Evolutionary conservation across 2,888 invertebrate species (phyloP).

Genomic region (Limnephilus marmoratus): DNA sequence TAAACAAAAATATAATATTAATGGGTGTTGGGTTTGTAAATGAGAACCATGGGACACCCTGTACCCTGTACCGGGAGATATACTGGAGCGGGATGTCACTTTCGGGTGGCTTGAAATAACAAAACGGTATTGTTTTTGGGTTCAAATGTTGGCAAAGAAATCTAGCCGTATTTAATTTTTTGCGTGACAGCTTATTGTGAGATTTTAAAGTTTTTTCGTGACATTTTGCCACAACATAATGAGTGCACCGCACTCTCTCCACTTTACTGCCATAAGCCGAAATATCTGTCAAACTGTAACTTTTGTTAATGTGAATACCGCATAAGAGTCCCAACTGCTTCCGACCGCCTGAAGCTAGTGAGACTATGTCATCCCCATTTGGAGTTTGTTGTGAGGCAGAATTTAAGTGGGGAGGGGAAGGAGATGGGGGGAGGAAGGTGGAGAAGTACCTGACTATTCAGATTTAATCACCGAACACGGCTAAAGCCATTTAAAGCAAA

Average conservation of each 20-base stretch:
- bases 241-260: background rate
- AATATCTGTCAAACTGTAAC: background rate
- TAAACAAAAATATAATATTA: conserved; percentile 65
- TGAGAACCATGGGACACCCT: conserved; percentile 50
- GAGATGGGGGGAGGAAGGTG: too few relatives aligned
- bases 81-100: background rate
- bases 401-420: too few relatives aligned
- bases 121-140: background rate
- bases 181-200: background rate
- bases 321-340: too few relatives aligned
- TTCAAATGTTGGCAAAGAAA: background rate
- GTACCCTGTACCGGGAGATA: background rate
- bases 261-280: background rate
- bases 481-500: too few relatives aligned
- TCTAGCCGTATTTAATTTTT: background rate
- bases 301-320: too few relatives aligned
- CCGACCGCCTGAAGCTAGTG: too few relatives aligned
- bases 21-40: conserved; percentile 65
- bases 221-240: background rate
- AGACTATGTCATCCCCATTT: too few relatives aligned
- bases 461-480: too few relatives aligned
- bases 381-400: too few relatives aligned
- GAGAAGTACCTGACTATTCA: too few relatives aligned
- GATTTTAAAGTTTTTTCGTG: background rate
- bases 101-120: background rate